Percentiles rank a stretch among this genome's conserved stretches.
These are phyloP conservation scores for human (Homo sapiens) DNA, from an alignment of 2,113 vertebrate genomes.

Conservation along the genomic window GRCh38 chr15:63912001-63912500, in stretches of 20 bases:
- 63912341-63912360: not conserved
- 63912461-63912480: not conserved
- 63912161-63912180: constrained; percentile 92
- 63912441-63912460: not conserved
- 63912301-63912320: not conserved
- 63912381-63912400: not conserved
- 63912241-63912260: not conserved
- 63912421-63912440: not conserved
- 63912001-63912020: not conserved
- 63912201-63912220: constrained; percentile 75
- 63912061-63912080: fast-evolving
- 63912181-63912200: constrained; percentile 92
- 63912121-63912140: constrained; percentile 94
- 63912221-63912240: not conserved
- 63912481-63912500: not conserved
- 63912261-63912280: not conserved
- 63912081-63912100: not conserved
- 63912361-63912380: not conserved
- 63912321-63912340: not conserved
- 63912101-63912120: constrained; percentile 94
- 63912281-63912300: fast-evolving
- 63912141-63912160: constrained; percentile 95
- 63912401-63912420: not conserved
- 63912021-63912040: not conserved
- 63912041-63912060: not conserved